These are phyloP conservation scores for Tigriopus japonicus DNA, from an alignment of 1,140 invertebrate genomes.

Conservation along the genomic window DNA sequence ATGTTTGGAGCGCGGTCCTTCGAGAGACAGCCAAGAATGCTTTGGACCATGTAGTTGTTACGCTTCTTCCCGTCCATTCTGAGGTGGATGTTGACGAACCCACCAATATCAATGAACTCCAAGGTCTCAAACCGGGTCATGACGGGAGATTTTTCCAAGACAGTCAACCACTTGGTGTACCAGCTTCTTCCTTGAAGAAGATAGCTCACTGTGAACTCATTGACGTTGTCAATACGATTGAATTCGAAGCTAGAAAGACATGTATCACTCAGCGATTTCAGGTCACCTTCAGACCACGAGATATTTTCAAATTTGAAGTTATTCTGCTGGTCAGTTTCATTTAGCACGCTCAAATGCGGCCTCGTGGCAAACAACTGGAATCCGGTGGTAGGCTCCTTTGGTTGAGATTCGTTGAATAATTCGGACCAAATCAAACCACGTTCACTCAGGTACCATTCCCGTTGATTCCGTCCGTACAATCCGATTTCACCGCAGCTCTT, in stretches of 20 bases:
- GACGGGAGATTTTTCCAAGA: constrained; percentile 27
- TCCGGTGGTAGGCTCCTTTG: background rate
- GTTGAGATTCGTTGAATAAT: background rate
- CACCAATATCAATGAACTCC: constrained; percentile 34
- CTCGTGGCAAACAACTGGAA: constrained; percentile 12
- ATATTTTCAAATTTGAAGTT: too few species aligned
- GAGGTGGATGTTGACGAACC: constrained; percentile 29
- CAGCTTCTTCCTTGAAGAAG: constrained; percentile 31
- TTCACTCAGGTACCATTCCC: constrained; percentile 10
- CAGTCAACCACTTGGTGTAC: constrained; percentile 30
- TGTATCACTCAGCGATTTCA: background rate
- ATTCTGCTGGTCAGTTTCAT: too few species aligned
- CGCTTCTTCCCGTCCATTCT: background rate
- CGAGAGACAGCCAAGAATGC: constrained; percentile 19
- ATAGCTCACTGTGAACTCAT: constrained; percentile 32
- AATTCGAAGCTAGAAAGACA: constrained; percentile 31
- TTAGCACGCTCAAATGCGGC: too few species aligned
- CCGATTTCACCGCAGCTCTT: constrained; percentile 5
- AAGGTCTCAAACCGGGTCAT: constrained; percentile 31
- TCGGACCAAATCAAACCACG: constrained; percentile 1
- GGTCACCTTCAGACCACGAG: too few species aligned
- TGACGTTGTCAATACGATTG: constrained; percentile 30
- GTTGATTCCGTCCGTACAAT: constrained; percentile 3
- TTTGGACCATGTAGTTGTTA: background rate
- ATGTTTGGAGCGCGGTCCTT: constrained; percentile 25